Conservation (phyloP, 2,113 vertebrate species). For the Etheostoma spectabile region DNA sequence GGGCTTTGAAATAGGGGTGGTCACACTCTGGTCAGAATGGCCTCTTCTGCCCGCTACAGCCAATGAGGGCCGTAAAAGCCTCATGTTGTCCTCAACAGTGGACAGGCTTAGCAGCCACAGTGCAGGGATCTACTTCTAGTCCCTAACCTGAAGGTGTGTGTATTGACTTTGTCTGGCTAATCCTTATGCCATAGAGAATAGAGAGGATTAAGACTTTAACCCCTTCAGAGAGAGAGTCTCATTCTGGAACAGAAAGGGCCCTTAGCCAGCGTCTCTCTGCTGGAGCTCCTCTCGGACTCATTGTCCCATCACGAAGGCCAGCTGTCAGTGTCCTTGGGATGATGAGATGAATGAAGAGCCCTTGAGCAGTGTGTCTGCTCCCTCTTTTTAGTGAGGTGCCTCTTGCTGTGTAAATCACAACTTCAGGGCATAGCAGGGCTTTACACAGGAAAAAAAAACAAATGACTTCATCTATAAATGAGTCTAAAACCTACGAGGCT, state of each 20-base stretch:
- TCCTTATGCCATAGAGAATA: constrained; percentile 80
- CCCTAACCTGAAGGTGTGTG: constrained; percentile 72
- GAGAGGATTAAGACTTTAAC: constrained; percentile 83
- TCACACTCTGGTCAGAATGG: constrained; percentile 51
- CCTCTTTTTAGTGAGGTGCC: constrained; percentile 68
- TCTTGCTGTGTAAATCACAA: constrained; percentile 61
- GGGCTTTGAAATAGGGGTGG: constrained; percentile 55
- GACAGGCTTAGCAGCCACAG: constrained; percentile 28
- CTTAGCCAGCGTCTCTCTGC: constrained; percentile 63
- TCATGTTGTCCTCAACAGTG: constrained; percentile 54
- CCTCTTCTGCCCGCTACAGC: constrained; percentile 31
- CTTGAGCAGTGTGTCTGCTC: constrained; percentile 67
- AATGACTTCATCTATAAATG: constrained; percentile 11
- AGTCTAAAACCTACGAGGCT: constrained; percentile 14
- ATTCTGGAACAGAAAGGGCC: constrained; percentile 51
- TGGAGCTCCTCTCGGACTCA: constrained; percentile 66
- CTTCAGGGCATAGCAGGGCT: constrained; percentile 41
- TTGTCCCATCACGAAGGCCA: constrained; percentile 79
- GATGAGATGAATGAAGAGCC: constrained; percentile 69
- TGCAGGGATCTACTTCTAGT: constrained; percentile 45
- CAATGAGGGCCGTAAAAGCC: constrained; percentile 29
- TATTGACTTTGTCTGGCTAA: constrained; percentile 74
- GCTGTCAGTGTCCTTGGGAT: constrained; percentile 77
- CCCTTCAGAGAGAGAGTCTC: constrained; percentile 58
- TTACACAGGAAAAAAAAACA: constrained; percentile 5